Conservation (phyloP, 2,797 vertebrate genomes). For the Spatula clypeata region DNA sequence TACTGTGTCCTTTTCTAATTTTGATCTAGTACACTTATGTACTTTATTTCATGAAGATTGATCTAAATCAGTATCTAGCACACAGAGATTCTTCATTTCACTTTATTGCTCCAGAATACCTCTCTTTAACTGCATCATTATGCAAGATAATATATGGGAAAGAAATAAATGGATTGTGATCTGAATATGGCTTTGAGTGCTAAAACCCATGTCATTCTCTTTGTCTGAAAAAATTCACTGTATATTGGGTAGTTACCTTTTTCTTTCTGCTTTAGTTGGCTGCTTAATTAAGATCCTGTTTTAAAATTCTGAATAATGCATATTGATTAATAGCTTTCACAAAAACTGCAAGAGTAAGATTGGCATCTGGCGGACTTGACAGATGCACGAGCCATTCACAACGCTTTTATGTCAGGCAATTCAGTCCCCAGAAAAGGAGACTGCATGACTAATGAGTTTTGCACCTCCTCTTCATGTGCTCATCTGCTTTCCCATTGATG, state of each 20-base stretch:
- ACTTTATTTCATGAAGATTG: neutral
- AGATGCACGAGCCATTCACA: constrained; percentile 37
- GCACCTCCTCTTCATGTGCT: constrained; percentile 2
- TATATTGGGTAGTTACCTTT: neutral
- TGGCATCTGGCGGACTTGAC: constrained; percentile 72
- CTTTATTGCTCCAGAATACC: neutral
- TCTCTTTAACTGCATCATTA: neutral
- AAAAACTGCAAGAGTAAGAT: constrained; percentile 17
- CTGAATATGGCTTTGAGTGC: neutral
- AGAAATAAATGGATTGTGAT: neutral
- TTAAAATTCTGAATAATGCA: constrained; percentile 44
- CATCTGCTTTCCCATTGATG: constrained; percentile 38
- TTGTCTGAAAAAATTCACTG: neutral
- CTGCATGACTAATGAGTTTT: constrained; percentile 58
- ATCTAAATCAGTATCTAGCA: neutral
- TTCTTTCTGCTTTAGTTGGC: neutral
- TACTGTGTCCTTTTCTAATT: neutral
- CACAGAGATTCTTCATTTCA: neutral
- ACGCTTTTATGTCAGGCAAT: constrained; percentile 43
- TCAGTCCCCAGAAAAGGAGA: constrained; percentile 51
- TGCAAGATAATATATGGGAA: neutral
- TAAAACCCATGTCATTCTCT: neutral
- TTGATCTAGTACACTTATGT: neutral
- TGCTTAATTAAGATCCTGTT: constrained; percentile 51
- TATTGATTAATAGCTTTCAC: constrained; percentile 35